Conservation (phyloP, 2,113 vertebrate species). For the Fregata magnificens region DNA sequence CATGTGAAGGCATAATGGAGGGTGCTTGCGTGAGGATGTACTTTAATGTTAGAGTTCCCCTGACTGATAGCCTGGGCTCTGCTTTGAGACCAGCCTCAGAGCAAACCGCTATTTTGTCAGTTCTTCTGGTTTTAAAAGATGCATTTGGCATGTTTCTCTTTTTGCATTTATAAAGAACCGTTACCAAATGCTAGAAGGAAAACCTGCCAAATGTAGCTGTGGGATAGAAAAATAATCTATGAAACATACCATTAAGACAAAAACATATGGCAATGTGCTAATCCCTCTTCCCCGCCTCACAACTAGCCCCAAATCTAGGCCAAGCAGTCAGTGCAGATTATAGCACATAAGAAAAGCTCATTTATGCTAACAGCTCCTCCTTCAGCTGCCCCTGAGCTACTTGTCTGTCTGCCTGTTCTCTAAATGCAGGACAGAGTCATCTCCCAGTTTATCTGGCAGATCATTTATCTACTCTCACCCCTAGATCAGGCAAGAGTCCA, state of each 20-base stretch:
- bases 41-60: neutral
- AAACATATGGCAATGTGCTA: conserved; percentile 68
- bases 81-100: neutral
- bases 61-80: neutral
- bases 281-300: conserved; percentile 56
- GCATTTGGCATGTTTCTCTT: conserved; percentile 10
- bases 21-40: neutral
- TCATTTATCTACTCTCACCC: neutral
- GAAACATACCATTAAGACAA: conserved; percentile 67
- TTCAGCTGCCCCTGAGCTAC: conserved; percentile 4
- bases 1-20: neutral
- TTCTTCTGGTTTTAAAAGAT: neutral
- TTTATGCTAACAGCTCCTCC: conserved; percentile 21
- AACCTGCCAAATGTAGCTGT: conserved; percentile 61
- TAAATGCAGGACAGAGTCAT: neutral
- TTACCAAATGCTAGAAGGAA: conserved; percentile 66
- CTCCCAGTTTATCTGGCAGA: neutral
- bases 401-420: neutral
- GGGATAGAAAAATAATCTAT: conserved; percentile 58
- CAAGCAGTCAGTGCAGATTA: conserved; percentile 57
- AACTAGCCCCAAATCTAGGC: conserved; percentile 57
- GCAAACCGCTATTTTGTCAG: neutral
- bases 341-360: neutral
- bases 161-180: conserved; percentile 48
- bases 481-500: neutral